These are phyloP conservation scores for Rhabdornis inornatus DNA, from an alignment of 2,113 vertebrate genomes.

Conservation along the genomic window DNA sequence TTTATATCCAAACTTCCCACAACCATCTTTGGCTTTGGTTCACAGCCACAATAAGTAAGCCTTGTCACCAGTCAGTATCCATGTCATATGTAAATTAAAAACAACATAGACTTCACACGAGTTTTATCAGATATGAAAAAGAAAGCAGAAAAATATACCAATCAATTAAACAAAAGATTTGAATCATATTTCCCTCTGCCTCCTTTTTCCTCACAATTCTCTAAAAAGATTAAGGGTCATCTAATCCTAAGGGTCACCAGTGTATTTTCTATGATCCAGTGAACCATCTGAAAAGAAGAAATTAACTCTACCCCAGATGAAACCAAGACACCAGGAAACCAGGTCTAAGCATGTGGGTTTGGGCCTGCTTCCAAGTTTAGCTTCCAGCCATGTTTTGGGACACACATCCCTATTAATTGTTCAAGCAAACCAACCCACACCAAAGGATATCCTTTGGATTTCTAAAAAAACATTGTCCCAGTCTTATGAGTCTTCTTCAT, in stretches of 20 bases:
- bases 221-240: background rate
- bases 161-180: background rate
- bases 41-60: background rate
- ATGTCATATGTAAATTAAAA: background rate
- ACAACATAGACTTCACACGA: background rate
- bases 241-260: background rate
- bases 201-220: background rate
- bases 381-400: background rate
- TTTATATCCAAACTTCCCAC: background rate
- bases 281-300: background rate
- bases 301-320: background rate
- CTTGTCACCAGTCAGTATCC: background rate
- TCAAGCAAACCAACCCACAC: background rate
- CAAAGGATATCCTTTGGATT: background rate
- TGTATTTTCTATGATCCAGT: background rate
- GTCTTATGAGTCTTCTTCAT: background rate
- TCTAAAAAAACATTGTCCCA: background rate
- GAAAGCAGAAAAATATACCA: background rate
- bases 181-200: background rate
- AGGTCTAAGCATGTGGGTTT: background rate
- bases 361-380: background rate
- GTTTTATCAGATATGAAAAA: background rate
- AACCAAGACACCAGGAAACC: background rate
- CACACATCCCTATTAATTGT: background rate
- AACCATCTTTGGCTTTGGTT: background rate